Conservation (phyloP, 1,140 invertebrate species). For the Cyrtorhinus lividipennis region DNA sequence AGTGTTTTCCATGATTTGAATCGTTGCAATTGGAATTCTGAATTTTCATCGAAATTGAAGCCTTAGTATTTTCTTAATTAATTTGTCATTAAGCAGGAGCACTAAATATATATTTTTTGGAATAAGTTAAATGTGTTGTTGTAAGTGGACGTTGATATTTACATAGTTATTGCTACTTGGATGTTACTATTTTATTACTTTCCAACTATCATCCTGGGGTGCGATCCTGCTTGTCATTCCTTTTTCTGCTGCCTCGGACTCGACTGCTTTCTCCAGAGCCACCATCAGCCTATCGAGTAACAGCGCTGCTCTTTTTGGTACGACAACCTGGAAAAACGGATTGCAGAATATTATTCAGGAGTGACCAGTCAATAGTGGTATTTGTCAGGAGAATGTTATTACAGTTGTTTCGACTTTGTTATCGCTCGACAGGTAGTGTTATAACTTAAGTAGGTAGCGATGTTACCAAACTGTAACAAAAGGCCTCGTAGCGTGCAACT, state of each 20-base stretch:
- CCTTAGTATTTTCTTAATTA: background rate
- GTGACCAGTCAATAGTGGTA: too few species aligned
- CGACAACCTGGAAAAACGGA: slow-evolving; percentile 38
- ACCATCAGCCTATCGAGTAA: slow-evolving; percentile 57
- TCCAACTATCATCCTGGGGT: background rate
- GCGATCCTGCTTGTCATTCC: background rate
- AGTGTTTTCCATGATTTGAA: background rate
- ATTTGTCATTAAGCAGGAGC: too few species aligned
- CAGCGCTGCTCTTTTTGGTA: slow-evolving; percentile 51
- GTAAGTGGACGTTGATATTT: too few species aligned
- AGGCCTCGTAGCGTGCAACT: background rate
- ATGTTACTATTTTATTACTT: background rate
- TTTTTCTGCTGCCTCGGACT: slow-evolving; percentile 35
- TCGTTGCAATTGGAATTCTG: background rate
- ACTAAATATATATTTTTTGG: background rate
- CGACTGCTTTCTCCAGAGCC: slow-evolving; percentile 53
- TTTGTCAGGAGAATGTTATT: too few species aligned
- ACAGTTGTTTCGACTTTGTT: too few species aligned
- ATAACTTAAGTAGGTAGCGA: too few species aligned
- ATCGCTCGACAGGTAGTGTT: too few species aligned
- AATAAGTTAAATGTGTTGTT: background rate
- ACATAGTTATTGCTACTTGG: too few species aligned
- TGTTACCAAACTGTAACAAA: background rate
- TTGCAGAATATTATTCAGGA: background rate
- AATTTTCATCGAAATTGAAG: background rate